Percentiles rank a stretch among this genome's conserved stretches.
These are phyloP conservation scores for Drosophila pegasa DNA, from an alignment of 2,888 invertebrate species.

Conservation along the genomic window DNA sequence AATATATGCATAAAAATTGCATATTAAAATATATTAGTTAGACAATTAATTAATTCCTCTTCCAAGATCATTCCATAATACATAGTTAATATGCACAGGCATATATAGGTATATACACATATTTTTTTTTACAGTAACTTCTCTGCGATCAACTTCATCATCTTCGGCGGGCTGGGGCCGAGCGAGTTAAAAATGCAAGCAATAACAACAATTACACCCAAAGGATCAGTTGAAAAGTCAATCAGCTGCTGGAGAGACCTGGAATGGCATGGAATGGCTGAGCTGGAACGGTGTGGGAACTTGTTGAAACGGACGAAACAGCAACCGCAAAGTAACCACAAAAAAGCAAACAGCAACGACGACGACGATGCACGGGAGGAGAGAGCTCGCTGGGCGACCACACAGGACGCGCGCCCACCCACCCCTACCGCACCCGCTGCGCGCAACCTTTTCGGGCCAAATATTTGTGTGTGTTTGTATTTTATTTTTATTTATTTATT, in stretches of 20 bases:
- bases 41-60: too few relatives aligned
- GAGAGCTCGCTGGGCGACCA: constrained; percentile 47
- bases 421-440: constrained; percentile 45
- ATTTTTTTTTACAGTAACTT: too few relatives aligned
- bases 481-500: constrained; percentile 44
- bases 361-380: constrained; percentile 45
- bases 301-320: constrained; percentile 62
- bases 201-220: constrained; percentile 81
- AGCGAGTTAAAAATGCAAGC: constrained; percentile 63
- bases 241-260: constrained; percentile 62
- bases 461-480: constrained; percentile 47
- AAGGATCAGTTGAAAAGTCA: constrained; percentile 83
- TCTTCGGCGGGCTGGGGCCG: constrained; percentile 9
- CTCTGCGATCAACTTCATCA: constrained; percentile 33
- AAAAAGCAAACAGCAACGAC: constrained; percentile 58
- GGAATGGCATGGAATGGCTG: constrained; percentile 19
- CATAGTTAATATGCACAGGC: too few relatives aligned
- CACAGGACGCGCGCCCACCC: constrained; percentile 35
- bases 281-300: constrained; percentile 35
- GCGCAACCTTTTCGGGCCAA: constrained; percentile 69
- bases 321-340: constrained; percentile 77
- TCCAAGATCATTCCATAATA: too few relatives aligned
- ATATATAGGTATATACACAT: too few relatives aligned
- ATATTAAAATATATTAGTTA: too few relatives aligned
- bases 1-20: too few relatives aligned